A percentile compares a stretch with the other conserved stretches of the same genome.
Evolutionary conservation across 2,113 vertebrate genomes (phyloP).

Genomic region (Lophotis ruficrista): DNA sequence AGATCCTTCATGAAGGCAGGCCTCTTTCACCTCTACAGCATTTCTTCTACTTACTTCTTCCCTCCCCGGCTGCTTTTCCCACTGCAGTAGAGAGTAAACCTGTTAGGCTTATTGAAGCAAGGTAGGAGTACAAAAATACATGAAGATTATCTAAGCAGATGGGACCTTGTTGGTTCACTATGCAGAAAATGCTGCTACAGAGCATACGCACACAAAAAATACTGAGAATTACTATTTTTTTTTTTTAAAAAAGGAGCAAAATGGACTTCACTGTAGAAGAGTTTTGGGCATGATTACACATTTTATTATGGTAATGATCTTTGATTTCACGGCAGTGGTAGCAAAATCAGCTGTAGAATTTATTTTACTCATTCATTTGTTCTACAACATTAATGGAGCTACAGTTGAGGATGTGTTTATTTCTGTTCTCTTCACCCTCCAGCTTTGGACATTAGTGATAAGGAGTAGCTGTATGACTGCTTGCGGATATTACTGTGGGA

Average conservation of each 20-base stretch:
- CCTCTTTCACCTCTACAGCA: neutral
- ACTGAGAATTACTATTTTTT: neutral
- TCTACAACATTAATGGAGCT: neutral
- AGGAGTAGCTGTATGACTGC: neutral
- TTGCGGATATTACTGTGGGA: neutral
- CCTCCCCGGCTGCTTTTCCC: neutral
- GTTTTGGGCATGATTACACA: neutral
- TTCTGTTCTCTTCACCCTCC: neutral
- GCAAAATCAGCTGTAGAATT: neutral
- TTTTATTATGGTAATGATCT: neutral
- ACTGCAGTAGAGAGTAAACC: neutral
- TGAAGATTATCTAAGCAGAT: neutral
- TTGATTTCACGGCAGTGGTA: neutral
- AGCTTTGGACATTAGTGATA: neutral
- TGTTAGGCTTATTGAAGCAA: neutral
- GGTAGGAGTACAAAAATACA: neutral
- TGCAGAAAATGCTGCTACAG: neutral
- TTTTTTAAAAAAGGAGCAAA: neutral
- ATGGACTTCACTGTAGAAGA: neutral
- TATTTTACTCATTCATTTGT: neutral
- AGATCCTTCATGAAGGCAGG: neutral
- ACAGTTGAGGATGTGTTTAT: neutral
- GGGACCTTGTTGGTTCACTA: neutral
- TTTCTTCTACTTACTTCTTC: neutral
- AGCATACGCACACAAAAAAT: neutral